Evolutionary conservation across 2,888 invertebrate genomes (phyloP).

Genomic region (Lymantria dispar): DNA sequence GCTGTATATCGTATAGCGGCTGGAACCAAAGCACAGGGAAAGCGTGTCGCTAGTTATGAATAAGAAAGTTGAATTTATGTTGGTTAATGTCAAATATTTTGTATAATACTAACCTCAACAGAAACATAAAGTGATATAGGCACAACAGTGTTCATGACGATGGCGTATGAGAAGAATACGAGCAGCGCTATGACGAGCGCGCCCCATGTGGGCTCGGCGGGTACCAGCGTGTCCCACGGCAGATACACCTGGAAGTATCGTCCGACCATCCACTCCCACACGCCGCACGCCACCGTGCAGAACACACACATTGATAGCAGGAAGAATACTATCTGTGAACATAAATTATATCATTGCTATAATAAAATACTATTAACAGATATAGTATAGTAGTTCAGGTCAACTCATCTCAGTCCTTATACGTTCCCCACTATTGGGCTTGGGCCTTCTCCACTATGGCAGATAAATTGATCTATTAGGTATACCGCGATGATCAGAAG

Average conservation of each 20-base stretch:
- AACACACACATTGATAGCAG: constrained; percentile 98
- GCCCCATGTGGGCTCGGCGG: constrained; percentile 90
- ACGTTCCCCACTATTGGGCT: no score
- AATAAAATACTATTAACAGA: background rate
- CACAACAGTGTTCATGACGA: constrained; percentile 99
- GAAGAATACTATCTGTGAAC: constrained; percentile 96
- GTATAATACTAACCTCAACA: constrained; percentile 87
- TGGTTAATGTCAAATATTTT: background rate
- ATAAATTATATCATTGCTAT: background rate
- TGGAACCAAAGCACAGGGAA: no score
- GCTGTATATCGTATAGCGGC: no score
- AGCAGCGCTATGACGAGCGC: constrained; percentile 96
- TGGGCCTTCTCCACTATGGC: no score
- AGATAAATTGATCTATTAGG: no score
- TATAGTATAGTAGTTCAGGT: no score
- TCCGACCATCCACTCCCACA: constrained; percentile 98
- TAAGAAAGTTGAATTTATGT: no score
- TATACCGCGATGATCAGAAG: no score
- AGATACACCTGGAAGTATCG: constrained; percentile 94
- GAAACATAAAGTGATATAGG: constrained; percentile 99
- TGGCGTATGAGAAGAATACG: constrained; percentile 99
- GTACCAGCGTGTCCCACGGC: constrained; percentile 97
- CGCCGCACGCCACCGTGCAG: constrained; percentile 98
- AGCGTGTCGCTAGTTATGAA: no score
- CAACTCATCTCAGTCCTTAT: no score